Percentiles rank a stretch among this genome's conserved stretches.
Evolutionary conservation across 2,888 invertebrate species (phyloP).

Genomic region (Luperina nickerlii): DNA sequence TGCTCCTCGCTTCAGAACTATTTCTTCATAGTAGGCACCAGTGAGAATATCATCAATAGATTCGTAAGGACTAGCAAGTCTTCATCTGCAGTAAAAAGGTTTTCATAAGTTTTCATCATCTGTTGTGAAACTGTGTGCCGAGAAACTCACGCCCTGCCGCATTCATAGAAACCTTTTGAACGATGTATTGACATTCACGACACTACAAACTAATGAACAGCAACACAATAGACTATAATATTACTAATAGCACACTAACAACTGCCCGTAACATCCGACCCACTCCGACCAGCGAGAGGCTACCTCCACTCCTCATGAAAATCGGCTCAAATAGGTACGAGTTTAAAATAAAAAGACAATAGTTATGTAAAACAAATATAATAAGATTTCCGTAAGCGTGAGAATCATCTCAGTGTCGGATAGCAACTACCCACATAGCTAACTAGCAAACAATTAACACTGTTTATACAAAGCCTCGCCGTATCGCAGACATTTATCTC

Average conservation of each 20-base stretch:
- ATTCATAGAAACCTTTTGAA: conserved; percentile 18
- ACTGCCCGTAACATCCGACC: conserved; percentile 10
- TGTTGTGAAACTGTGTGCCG: background rate
- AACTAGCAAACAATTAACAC: conserved; percentile 35
- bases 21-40: background rate
- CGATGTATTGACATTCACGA: conserved; percentile 3
- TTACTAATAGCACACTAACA: conserved; percentile 40
- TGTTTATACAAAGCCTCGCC: conserved; percentile 49
- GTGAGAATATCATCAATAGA: background rate
- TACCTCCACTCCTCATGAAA: conserved; percentile 2
- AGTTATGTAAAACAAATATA: conserved; percentile 33
- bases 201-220: conserved; percentile 30
- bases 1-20: background rate
- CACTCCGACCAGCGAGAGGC: background rate
- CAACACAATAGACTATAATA: conserved; percentile 50
- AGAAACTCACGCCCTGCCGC: conserved; percentile 23
- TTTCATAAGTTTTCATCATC: conserved; percentile 3
- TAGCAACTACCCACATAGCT: conserved; percentile 33
- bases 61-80: background rate
- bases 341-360: conserved; percentile 37
- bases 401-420: conserved; percentile 36
- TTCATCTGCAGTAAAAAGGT: background rate
- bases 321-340: conserved; percentile 15
- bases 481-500: conserved; percentile 47
- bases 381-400: conserved; percentile 45